These are phyloP conservation scores for Orientallactaga sibirica DNA, from an alignment of 2,797 vertebrate species.

Conservation along the genomic window DNA sequence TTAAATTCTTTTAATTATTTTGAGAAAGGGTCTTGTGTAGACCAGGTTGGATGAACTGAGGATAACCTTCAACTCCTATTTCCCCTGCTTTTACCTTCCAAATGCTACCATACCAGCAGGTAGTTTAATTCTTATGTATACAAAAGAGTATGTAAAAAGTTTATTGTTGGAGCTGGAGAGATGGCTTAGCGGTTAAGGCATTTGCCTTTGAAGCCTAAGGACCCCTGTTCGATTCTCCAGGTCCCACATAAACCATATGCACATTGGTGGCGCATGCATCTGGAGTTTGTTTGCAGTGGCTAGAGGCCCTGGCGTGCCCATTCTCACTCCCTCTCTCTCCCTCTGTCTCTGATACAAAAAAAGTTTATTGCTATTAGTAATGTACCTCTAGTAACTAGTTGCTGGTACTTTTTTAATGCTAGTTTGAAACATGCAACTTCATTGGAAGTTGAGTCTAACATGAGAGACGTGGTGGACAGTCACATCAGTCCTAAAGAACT, in stretches of 20 bases:
- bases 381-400: conserved; percentile 25
- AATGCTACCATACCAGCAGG: neutral
- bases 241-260: no score
- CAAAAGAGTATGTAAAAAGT: neutral
- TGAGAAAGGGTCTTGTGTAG: no score
- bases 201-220: no score
- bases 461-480: neutral
- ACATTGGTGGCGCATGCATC: no score
- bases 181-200: no score
- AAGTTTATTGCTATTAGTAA: neutral
- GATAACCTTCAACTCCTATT: neutral
- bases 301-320: no score
- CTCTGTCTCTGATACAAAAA: no score
- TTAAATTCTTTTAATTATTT: no score
- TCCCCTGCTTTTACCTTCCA: neutral
- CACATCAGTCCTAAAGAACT: conserved; percentile 20
- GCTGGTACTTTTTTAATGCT: conserved; percentile 10
- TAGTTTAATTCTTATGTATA: conserved; percentile 23
- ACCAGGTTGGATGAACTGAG: neutral
- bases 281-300: no score
- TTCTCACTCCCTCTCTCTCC: no score
- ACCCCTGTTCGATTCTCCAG: no score
- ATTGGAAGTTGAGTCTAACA: conserved; percentile 48
- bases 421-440: conserved; percentile 6
- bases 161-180: no score